Conservation (phyloP, 2,797 vertebrate species). For the Epinephelus awoara region DNA sequence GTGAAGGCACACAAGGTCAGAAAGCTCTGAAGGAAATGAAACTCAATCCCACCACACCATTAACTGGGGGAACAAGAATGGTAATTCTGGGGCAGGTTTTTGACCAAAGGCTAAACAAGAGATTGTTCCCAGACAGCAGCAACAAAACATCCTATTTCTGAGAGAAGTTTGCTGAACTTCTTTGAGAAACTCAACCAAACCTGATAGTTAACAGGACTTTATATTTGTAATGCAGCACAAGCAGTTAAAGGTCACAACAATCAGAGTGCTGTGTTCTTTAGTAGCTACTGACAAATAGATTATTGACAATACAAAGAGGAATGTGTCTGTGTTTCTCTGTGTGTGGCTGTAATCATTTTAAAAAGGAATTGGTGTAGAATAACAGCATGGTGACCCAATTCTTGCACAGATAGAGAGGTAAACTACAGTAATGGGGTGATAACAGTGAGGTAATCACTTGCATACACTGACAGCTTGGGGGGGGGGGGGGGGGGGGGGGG, state of each 20-base stretch:
- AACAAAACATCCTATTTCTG: constrained; percentile 24
- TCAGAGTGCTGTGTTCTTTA: constrained; percentile 13
- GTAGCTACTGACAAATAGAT: constrained; percentile 33
- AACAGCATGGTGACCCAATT: constrained; percentile 25
- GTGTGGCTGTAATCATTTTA: constrained; percentile 9
- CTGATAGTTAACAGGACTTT: background rate
- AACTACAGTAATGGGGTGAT: background rate
- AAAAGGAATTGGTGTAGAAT: background rate
- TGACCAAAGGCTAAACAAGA: constrained; percentile 21
- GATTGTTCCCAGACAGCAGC: constrained; percentile 2
- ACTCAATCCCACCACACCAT: constrained; percentile 84
- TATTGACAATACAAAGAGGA: constrained; percentile 39
- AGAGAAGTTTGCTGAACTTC: constrained; percentile 13
- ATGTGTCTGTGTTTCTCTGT: constrained; percentile 1
- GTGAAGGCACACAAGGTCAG: constrained; percentile 86
- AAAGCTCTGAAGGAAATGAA: constrained; percentile 84
- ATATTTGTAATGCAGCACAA: constrained; percentile 2
- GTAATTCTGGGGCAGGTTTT: constrained; percentile 66
- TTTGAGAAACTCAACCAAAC: background rate
- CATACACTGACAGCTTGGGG: background rate
- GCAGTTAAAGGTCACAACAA: constrained; percentile 35
- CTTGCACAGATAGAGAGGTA: background rate
- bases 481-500: background rate
- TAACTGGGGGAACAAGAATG: constrained; percentile 64
- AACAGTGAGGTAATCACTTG: background rate